These are phyloP conservation scores for Oenanthe oenanthe DNA, from an alignment of 2,113 vertebrate genomes.

Conservation along the genomic window DNA sequence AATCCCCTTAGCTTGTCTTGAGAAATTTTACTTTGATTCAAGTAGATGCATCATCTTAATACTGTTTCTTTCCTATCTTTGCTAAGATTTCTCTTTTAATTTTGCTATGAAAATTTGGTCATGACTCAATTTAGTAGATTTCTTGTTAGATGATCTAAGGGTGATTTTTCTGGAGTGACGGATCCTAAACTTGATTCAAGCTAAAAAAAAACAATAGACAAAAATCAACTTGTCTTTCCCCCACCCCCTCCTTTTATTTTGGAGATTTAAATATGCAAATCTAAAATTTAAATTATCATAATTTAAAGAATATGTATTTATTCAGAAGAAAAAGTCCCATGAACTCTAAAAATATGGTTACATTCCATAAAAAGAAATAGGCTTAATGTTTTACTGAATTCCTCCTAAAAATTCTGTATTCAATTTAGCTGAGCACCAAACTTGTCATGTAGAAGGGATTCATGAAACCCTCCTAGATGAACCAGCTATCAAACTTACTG, in stretches of 20 bases:
- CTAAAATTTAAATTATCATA: neutral
- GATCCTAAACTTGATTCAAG: neutral
- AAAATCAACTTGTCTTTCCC: neutral
- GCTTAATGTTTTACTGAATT: neutral
- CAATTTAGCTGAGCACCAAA: neutral
- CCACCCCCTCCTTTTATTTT: neutral
- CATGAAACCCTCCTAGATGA: neutral
- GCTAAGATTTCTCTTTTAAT: neutral
- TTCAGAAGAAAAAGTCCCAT: neutral
- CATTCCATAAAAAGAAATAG: neutral
- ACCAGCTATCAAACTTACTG: neutral
- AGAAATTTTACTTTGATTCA: neutral
- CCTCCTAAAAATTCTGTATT: neutral
- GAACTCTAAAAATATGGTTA: neutral
- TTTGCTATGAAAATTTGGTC: neutral
- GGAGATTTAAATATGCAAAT: neutral
- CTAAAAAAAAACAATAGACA: neutral
- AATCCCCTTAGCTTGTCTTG: neutral
- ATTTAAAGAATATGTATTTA: neutral
- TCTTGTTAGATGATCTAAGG: neutral
- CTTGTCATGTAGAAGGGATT: neutral
- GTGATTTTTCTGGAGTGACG: neutral
- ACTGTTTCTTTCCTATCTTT: neutral
- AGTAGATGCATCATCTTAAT: neutral
- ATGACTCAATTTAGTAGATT: neutral